Evolutionary conservation across 2,113 vertebrate species (phyloP).

Genomic region (Balaeniceps rex): DNA sequence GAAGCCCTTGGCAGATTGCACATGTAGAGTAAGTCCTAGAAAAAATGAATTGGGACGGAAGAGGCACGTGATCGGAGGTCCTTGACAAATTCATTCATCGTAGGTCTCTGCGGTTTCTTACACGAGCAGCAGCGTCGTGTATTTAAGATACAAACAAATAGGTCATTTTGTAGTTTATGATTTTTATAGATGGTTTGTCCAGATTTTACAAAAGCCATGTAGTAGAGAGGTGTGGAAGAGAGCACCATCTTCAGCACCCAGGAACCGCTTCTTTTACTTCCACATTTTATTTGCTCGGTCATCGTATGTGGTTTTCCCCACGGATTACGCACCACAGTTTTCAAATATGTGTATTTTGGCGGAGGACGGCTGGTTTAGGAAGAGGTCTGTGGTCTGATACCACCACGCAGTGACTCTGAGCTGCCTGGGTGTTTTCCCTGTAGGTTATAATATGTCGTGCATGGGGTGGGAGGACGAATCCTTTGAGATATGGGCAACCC

Average conservation of each 20-base stretch:
- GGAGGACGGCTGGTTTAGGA: not conserved
- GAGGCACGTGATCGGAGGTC: not conserved
- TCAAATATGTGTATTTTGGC: fast-evolving
- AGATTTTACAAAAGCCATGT: not conserved
- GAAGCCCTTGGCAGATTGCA: not conserved
- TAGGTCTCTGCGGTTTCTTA: not conserved
- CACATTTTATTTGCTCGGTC: fast-evolving
- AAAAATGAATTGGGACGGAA: not conserved
- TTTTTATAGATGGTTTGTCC: not conserved
- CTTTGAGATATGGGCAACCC: not conserved
- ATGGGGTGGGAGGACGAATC: not conserved
- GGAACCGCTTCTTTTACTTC: not conserved
- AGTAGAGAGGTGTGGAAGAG: not conserved
- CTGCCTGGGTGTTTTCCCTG: not conserved
- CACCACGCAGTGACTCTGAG: not conserved
- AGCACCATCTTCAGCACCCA: not conserved
- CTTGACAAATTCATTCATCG: not conserved
- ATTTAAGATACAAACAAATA: not conserved
- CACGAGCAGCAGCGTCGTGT: fast-evolving
- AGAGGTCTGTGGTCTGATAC: no score
- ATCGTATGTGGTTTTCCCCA: fast-evolving
- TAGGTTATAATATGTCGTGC: not conserved
- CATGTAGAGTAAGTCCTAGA: not conserved
- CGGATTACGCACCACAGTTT: fast-evolving
- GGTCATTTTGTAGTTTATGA: not conserved